phyloP scores from a whole-genome alignment of 2,888 invertebrate species.

The Dynastes hyllus region DNA sequence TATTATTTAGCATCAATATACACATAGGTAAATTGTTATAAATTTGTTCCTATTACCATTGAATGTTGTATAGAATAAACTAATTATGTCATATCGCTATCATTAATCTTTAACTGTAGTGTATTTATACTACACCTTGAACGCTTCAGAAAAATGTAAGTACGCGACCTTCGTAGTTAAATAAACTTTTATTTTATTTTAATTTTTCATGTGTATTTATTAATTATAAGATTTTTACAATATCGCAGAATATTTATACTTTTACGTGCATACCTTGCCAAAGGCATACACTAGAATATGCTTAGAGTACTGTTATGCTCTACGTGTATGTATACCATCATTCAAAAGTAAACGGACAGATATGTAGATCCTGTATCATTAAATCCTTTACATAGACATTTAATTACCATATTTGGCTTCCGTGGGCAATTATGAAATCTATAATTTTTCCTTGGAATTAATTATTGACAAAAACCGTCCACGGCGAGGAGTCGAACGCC shows the following conservation, averaged over 20 bases:
- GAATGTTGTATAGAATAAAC: not conserved
- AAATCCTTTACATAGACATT: no score
- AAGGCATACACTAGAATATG: not conserved
- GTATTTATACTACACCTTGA: conserved; percentile 7
- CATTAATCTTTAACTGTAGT: conserved; percentile 18
- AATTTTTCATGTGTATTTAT: no score
- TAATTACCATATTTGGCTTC: no score
- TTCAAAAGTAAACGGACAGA: no score
- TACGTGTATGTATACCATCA: no score
- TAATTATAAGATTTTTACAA: not conserved
- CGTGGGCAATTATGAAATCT: no score
- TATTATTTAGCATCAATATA: conserved; percentile 11
- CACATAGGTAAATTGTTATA: not conserved
- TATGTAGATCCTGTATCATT: no score
- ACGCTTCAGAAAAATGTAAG: conserved; percentile 4
- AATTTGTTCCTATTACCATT: no score
- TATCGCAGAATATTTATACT: not conserved
- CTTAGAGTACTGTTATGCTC: no score
- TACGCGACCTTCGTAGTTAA: conserved; percentile 24
- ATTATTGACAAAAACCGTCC: no score
- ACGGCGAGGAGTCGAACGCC: no score
- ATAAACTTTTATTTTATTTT: conserved; percentile 13
- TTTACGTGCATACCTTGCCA: not conserved
- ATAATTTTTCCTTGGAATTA: no score
- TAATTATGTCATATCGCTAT: conserved; percentile 22